Base-by-base conservation (phyloP, 2,797 vertebrate genomes). In the Typhlichthys subterraneus region DNA sequence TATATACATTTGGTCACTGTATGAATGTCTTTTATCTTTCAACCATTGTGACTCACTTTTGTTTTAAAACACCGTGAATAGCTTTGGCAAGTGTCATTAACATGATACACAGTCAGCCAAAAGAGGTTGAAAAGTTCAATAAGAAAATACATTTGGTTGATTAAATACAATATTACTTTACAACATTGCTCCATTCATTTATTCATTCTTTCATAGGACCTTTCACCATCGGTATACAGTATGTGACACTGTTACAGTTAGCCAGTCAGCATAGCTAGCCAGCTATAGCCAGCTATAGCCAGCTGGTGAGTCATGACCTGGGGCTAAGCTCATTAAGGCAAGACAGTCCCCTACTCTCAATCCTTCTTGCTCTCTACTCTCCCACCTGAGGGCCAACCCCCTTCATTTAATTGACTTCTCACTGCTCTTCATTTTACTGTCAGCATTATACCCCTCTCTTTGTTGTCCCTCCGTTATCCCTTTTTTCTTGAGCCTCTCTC, bases 341-440 rank as follows among this genome's bases (percentile, higher is more conserved):
- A 88, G 89, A 94, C 33, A 88, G 88, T 70, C 83, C 91, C 89
- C 67, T 87, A 87, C 90, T 94, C 91, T 90, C 85, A 86, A 75
- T 93, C 91, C 92, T 92, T 92, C 91, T 92, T 85, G 84, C 85
- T 88, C 82, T 88, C 87, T 86, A 83, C 81, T 89, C 94, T 90
- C 90, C 89, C 91, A 96, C 89, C 93, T 95, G 88, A 88, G 84
- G 91, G 93, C 89, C 90, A 86, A 90, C 93, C 94, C 85, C 91
- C 86, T 88, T 91, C 83, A 89, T 94, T 94, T 94, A 96, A 96
- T 92, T 92, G 89, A 92, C 88, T 91, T 89, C 88, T 93, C 90
- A 91, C 83, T 90, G 80, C 70, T 87, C 80, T 94, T 92, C 92
- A 94, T 94, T 95, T 95, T 94, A 92, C 89, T 90, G 86, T 94